Evolutionary conservation across 2,113 vertebrate species (phyloP).

Genomic region (Bos indicus): DNA sequence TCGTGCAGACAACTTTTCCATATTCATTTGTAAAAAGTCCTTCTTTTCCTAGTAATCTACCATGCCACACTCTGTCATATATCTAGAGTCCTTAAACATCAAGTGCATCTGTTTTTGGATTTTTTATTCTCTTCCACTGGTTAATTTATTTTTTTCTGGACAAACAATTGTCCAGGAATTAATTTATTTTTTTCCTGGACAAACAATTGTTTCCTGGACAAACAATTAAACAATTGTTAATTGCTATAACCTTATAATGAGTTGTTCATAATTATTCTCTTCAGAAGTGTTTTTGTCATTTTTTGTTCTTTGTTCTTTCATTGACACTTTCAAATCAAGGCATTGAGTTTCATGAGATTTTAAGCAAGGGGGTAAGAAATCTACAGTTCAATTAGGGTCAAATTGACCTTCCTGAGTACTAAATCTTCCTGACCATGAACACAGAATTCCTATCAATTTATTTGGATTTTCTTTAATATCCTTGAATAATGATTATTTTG

Average conservation of each 20-base stretch:
- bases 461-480: background rate
- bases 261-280: background rate
- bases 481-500: background rate
- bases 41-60: background rate
- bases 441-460: background rate
- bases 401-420: background rate
- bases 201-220: background rate
- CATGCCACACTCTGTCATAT: background rate
- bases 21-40: background rate
- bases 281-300: background rate
- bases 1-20: background rate
- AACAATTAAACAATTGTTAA: background rate
- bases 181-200: background rate
- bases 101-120: background rate
- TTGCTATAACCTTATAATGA: background rate
- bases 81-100: background rate
- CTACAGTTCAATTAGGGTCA: background rate
- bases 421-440: background rate
- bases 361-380: background rate
- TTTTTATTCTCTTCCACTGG: background rate
- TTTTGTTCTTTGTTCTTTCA: background rate
- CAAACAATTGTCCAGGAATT: background rate
- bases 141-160: background rate
- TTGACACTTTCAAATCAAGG: background rate
- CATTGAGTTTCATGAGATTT: background rate